Evolutionary conservation across 2,888 invertebrate genomes (phyloP).

Genomic region (Melieria omissa): DNA sequence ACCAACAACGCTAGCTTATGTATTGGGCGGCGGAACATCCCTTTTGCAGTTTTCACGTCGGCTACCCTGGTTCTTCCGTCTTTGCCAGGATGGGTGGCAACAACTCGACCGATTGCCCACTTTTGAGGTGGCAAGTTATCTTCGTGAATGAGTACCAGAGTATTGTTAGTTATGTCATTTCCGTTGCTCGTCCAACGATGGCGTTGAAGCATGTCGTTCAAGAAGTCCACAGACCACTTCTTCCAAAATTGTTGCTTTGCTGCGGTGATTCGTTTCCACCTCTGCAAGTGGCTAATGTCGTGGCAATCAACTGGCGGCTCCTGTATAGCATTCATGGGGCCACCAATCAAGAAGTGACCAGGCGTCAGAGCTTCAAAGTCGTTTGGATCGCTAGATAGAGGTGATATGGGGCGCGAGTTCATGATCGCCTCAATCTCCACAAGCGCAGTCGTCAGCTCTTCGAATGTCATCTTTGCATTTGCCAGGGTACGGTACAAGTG

Average conservation of each 20-base stretch:
- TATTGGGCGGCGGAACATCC: conserved; percentile 29
- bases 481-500: conserved; percentile 23
- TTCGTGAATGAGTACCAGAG: conserved; percentile 11
- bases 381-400: conserved; percentile 30
- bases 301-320: background rate
- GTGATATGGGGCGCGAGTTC: conserved; percentile 36
- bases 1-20: conserved; percentile 29
- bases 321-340: conserved; percentile 21
- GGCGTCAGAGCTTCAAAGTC: conserved; percentile 31
- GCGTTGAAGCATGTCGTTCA: conserved; percentile 20
- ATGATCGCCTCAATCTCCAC: conserved; percentile 36
- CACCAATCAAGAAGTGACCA: conserved; percentile 33
- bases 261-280: conserved; percentile 13
- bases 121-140: conserved; percentile 21
- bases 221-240: conserved; percentile 22
- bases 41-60: conserved; percentile 34
- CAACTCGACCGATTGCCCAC: conserved; percentile 12
- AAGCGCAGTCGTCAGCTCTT: conserved; percentile 35
- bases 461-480: conserved; percentile 24
- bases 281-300: conserved; percentile 17
- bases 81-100: background rate
- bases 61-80: conserved; percentile 23
- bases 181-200: conserved; percentile 10
- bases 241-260: conserved; percentile 29
- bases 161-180: background rate